These are phyloP conservation scores for Lagopus muta DNA, from an alignment of 2,113 vertebrate species.

Conservation along the genomic window DNA sequence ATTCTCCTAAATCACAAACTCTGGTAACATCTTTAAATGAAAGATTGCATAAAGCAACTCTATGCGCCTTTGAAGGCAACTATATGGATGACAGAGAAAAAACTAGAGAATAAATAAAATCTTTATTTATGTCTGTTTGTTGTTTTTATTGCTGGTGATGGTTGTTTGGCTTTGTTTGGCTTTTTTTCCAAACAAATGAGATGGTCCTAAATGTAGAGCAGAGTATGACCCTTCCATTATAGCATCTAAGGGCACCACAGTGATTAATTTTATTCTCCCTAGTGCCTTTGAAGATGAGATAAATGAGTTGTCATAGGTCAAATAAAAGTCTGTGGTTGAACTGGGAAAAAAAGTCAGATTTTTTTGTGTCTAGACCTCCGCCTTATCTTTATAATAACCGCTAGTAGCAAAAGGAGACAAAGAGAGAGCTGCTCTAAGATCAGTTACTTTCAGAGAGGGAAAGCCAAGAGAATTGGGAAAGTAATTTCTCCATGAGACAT, in stretches of 20 bases:
- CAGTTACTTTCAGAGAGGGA: background rate
- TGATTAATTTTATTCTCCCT: slow-evolving; percentile 31
- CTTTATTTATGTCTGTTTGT: background rate
- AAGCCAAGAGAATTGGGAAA: background rate
- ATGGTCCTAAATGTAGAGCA: background rate
- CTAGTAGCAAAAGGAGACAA: background rate
- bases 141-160: background rate
- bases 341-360: slow-evolving; percentile 22
- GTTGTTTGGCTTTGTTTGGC: background rate
- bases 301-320: slow-evolving; percentile 30
- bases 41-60: background rate
- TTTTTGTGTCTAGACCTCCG: slow-evolving; percentile 36
- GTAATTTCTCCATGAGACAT: background rate
- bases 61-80: background rate
- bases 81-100: background rate
- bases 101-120: background rate
- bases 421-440: background rate
- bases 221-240: background rate
- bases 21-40: background rate
- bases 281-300: slow-evolving; percentile 49
- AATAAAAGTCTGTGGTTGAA: slow-evolving; percentile 16
- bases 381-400: slow-evolving; percentile 43
- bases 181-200: too few relatives aligned
- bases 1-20: background rate
- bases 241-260: background rate